Evolutionary conservation across 2,797 vertebrate genomes (phyloP), one percentile per base, ranked within the genome.

Genomic region (Lindbergichthys nudifrons): DNA sequence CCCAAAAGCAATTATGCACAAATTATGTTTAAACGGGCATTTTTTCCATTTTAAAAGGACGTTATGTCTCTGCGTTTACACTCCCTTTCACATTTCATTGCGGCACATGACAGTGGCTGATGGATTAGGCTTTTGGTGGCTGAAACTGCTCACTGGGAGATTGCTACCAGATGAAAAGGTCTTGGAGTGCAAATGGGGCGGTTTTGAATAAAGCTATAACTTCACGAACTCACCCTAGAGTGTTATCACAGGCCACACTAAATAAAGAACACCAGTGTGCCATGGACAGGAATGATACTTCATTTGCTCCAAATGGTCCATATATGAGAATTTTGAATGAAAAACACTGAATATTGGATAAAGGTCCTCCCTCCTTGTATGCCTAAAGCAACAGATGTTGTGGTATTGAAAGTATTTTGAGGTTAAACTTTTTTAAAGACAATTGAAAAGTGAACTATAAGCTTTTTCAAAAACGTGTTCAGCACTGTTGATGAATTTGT

Each of bases 131-230:
- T 93, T 92, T 92, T 88, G 93, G 90, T 94, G 93, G 91, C 90
- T 90, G 86, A 93, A 91, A 88, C 65, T 75, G 88, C 88, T 92
- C 83, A 69, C 42, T 18, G 83, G 68, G 84, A 93, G 93, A 95
- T 95, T 95, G 94, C 87, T 94, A 93, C 94, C 95, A 96, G 93
- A 96, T 95, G 95, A 94, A 91, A 91, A 90, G 91, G 90, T 94
- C 93, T 92, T 70, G 62, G 88, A 91, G 88, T 91, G 90, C 90
- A 91, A 87, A 87, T 80, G 47, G 60, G 77, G 78, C 21, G 74
- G 83, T 84, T 90, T 80, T 82, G 67, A 88, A 88, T 91, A 77
- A 80, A 90, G 86, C 87, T 78, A 83, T 88, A 87, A 88, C 70
- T 89, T 78, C 72, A 39, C 52, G 1, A 36, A 70, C 53, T 65